These are phyloP conservation scores for Graphium colonna DNA, from an alignment of 2,888 invertebrate species.

Conservation along the genomic window DNA sequence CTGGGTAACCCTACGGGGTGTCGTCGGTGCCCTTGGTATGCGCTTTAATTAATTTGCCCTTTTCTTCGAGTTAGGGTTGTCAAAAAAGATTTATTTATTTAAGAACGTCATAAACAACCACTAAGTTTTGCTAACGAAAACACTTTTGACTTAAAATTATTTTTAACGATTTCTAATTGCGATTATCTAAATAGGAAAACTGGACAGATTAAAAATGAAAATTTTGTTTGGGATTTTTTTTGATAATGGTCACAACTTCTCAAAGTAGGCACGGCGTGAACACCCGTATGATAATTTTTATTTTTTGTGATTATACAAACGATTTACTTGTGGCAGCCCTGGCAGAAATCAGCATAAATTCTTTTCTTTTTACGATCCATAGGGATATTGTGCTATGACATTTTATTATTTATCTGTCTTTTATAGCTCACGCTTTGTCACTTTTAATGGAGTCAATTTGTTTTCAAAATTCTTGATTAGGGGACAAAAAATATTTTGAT, in stretches of 20 bases:
- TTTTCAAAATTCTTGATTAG: slow-evolving; percentile 32
- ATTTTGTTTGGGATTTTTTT: no score
- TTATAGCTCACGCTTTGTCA: slow-evolving; percentile 30
- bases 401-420: slow-evolving; percentile 22
- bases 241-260: no score
- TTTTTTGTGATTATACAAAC: no score
- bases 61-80: slow-evolving; percentile 12
- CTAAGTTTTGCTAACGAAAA: no score
- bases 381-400: slow-evolving; percentile 19
- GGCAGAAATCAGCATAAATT: background rate
- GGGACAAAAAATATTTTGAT: slow-evolving; percentile 23
- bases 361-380: slow-evolving; percentile 19
- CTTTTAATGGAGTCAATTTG: slow-evolving; percentile 39
- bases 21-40: slow-evolving; percentile 25
- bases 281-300: no score
- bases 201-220: no score
- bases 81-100: background rate
- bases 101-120: no score
- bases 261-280: background rate
- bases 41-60: slow-evolving; percentile 14
- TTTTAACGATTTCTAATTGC: background rate
- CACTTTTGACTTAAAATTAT: background rate
- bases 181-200: no score
- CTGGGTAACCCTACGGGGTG: slow-evolving; percentile 33
- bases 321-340: slow-evolving; percentile 13